Evolutionary conservation across 2,888 invertebrate species (phyloP).

Genomic region (Lasioglossum villosulum): DNA sequence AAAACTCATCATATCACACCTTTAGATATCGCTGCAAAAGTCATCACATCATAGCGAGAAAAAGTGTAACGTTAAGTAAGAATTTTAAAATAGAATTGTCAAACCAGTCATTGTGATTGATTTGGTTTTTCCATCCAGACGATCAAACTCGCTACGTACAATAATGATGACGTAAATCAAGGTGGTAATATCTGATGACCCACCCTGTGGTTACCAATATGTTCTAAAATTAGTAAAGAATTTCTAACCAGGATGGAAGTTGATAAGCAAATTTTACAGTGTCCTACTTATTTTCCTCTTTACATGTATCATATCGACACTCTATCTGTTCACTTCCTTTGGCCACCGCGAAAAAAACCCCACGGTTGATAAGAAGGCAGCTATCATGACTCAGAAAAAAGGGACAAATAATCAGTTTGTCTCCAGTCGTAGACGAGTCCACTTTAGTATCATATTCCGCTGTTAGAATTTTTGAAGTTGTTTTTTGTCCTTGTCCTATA

Average conservation of each 20-base stretch:
- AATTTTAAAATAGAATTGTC: too few species aligned
- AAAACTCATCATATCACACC: too few species aligned
- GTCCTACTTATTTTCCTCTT: conserved; percentile 20
- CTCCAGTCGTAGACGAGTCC: background rate
- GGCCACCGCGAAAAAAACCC: conserved; percentile 10
- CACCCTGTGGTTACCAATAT: too few species aligned
- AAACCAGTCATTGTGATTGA: too few species aligned
- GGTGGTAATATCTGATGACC: too few species aligned
- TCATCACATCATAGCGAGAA: too few species aligned
- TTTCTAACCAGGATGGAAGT: background rate
- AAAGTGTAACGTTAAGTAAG: too few species aligned
- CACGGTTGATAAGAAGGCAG: conserved; percentile 42
- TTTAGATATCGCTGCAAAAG: too few species aligned
- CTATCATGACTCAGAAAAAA: background rate
- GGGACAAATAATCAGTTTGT: conserved; percentile 39
- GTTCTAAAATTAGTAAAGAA: background rate
- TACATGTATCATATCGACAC: background rate
- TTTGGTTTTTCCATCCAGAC: too few species aligned
- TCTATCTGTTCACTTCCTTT: conserved; percentile 56
- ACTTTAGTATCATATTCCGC: background rate
- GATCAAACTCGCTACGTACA: too few species aligned
- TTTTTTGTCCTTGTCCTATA: background rate
- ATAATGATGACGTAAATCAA: too few species aligned
- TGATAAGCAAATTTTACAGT: conserved; percentile 20
- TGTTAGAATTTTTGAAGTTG: background rate